Percentiles rank a stretch among this genome's conserved stretches.
Conservation (phyloP, 2,797 vertebrate genomes). For the Mus caroli region DNA sequence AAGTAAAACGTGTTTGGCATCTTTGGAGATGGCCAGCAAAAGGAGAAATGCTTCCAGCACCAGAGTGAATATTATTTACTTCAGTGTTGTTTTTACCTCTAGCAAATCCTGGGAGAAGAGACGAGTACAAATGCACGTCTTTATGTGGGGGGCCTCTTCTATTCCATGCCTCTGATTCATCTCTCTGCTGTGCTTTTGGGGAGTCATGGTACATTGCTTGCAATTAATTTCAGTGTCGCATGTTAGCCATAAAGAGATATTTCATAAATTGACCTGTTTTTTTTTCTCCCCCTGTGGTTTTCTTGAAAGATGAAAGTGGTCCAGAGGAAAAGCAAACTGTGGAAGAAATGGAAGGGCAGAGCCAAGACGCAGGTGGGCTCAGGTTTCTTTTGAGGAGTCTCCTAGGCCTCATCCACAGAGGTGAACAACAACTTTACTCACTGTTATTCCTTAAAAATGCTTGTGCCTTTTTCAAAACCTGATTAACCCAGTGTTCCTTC, state of each 20-base stretch:
- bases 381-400: slow-evolving; percentile 76
- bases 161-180: slow-evolving; percentile 68
- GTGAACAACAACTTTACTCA: slow-evolving; percentile 79
- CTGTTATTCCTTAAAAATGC: slow-evolving; percentile 73
- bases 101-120: slow-evolving; percentile 57
- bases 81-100: slow-evolving; percentile 73
- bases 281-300: slow-evolving; percentile 75
- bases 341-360: slow-evolving; percentile 76
- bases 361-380: slow-evolving; percentile 87
- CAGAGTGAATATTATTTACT: slow-evolving; percentile 68
- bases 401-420: slow-evolving; percentile 77
- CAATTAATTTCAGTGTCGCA: slow-evolving; percentile 80
- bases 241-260: slow-evolving; percentile 76
- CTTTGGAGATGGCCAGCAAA: slow-evolving; percentile 36
- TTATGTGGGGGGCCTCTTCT: slow-evolving; percentile 65
- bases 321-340: slow-evolving; percentile 79
- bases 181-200: slow-evolving; percentile 73
- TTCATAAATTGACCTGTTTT: slow-evolving; percentile 79
- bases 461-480: slow-evolving; percentile 75
- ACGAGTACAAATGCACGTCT: slow-evolving; percentile 48
- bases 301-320: slow-evolving; percentile 81
- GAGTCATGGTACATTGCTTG: slow-evolving; percentile 74
- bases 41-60: slow-evolving; percentile 56
- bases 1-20: slow-evolving; percentile 62
- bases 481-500: slow-evolving; percentile 67